Evolutionary conservation across 2,888 invertebrate species (phyloP).

Genomic region (Portevinia maculata): DNA sequence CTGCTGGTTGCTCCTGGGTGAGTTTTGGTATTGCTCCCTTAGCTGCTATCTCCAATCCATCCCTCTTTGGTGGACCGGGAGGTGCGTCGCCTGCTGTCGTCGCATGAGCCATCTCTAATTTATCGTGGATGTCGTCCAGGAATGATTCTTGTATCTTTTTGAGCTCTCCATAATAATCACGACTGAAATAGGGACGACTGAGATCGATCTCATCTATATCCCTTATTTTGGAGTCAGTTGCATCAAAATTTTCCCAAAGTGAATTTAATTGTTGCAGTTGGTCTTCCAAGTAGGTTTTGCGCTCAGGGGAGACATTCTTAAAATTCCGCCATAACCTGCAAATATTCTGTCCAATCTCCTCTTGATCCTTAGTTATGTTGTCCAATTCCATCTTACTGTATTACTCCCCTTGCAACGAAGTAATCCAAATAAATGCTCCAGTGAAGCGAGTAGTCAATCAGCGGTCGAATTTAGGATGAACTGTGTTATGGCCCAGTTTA

Average conservation of each 20-base stretch:
- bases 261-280: neutral
- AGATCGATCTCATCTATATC: neutral
- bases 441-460: neutral
- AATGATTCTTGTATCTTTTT: neutral
- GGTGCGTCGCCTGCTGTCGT: neutral
- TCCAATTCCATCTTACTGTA: neutral
- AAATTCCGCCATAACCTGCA: neutral
- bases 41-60: neutral
- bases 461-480: constrained; percentile 3
- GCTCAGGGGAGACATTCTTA: neutral
- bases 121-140: neutral
- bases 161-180: neutral
- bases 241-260: neutral
- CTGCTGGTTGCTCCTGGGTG: neutral
- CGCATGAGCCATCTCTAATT: neutral
- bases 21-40: neutral
- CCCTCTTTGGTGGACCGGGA: neutral
- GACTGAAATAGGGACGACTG: constrained; percentile 1
- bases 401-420: neutral
- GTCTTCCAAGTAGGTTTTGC: constrained; percentile 7
- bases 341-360: neutral
- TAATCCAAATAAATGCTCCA: too few species aligned
- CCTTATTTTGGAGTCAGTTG: neutral
- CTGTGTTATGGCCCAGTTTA: constrained; percentile 5
- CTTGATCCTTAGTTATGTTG: neutral